Evolutionary conservation across 2,888 invertebrate genomes (phyloP), one percentile per base, ranked within the genome.

Genomic region (Syrista parreyssii): DNA sequence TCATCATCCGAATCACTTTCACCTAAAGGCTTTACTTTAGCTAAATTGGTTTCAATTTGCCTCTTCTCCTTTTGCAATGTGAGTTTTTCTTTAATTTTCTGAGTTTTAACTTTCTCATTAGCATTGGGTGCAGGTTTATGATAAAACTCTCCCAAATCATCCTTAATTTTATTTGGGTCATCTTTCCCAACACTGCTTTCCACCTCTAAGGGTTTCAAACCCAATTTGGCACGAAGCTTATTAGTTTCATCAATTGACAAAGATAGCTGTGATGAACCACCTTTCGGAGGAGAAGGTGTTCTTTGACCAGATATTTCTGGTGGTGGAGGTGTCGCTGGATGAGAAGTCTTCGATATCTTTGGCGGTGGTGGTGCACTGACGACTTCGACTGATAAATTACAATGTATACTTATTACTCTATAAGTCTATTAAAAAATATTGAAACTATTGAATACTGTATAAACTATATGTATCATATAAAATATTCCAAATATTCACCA

Each of bases 201-300:
- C 0, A 96, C 92, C 86, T 98, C 96, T 4, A 99, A 92, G 0
- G 99, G 99, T 89, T 98, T 98, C 68, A 99, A 92, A 0, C 99
- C 99, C 34, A 99, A 93, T 90, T 98, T 98, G 1, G 97, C 97
- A 86, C 99, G 93, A 15, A 99, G 92, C 84, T 95, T 96, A 92
- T 98, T 98, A 9, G 97, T 97, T 86, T 97, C 97, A 76, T 95
- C 95, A 74, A 98, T 93, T 1, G 97, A 97, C 31, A 97, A 92
- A 86, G 93, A 95, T 87, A 91, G 94, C 88, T 89, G 92, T 75
- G 91, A 92, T 75, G 89, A 89, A 73, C 88, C 91, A 82, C 88
- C 92, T 35, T 91, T 89, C 68, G 91, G 88, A 12, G 91, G 90
- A 73, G 90, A 86, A 12, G 88, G 84, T 36, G 84, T 85, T 6